Evolutionary conservation across 2,113 vertebrate genomes (phyloP).

Genomic region (Petromus typicus): DNA sequence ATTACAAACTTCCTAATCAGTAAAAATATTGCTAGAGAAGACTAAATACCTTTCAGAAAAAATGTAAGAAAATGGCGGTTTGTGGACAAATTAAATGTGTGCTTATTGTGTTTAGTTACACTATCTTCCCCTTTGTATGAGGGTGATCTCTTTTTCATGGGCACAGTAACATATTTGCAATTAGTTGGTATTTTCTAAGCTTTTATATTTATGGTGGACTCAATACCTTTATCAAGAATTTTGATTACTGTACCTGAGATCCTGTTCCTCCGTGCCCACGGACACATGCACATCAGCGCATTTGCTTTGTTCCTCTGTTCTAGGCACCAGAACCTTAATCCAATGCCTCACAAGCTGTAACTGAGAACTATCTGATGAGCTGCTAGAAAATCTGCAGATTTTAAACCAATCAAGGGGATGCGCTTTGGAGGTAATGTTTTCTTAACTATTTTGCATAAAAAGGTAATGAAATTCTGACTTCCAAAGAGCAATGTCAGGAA

Average conservation of each 20-base stretch:
- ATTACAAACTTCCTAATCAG: not conserved
- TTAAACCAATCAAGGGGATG: not conserved
- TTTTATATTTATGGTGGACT: not conserved
- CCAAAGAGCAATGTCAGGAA: not conserved
- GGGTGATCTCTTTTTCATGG: not conserved
- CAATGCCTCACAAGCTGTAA: not conserved
- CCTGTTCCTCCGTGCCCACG: not conserved
- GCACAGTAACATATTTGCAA: not conserved
- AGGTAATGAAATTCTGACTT: not conserved
- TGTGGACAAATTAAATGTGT: not conserved
- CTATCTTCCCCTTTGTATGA: not conserved
- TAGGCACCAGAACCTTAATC: accelerated
- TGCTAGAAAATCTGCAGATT: not conserved
- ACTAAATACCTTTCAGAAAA: not conserved
- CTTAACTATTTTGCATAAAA: not conserved
- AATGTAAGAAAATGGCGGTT: not conserved
- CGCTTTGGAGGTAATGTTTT: not conserved
- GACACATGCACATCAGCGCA: not conserved
- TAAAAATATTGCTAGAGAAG: not conserved
- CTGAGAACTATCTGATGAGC: not conserved
- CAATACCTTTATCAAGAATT: not conserved
- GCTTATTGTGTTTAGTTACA: not conserved
- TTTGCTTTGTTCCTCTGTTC: not conserved
- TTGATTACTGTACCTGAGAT: not conserved
- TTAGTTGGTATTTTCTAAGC: not conserved